Percentiles rank a stretch among this genome's conserved stretches.
phyloP scores from a whole-genome alignment of 2,113 vertebrate genomes.

The Carollia perspicillata region DNA sequence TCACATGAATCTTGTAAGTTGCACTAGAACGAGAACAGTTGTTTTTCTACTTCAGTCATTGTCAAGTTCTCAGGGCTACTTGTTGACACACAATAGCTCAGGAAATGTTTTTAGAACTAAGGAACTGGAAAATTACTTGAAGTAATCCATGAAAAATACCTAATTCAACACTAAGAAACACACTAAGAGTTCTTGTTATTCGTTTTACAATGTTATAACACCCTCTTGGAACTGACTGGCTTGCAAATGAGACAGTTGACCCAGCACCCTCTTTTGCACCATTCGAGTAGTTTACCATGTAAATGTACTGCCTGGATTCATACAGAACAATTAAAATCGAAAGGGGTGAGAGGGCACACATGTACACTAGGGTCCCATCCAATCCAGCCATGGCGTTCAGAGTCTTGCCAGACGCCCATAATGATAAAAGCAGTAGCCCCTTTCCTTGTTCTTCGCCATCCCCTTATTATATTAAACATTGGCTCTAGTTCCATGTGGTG shows the following conservation, averaged over 20 bases:
- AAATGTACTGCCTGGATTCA: background rate
- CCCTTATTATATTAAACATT: background rate
- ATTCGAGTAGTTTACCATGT: background rate
- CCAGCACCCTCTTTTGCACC: background rate
- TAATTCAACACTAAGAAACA: background rate
- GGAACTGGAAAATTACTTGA: background rate
- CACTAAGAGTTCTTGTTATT: background rate
- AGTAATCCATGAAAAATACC: background rate
- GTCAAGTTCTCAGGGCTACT: background rate
- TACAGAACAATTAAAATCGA: background rate
- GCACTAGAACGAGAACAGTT: background rate
- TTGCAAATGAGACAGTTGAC: background rate
- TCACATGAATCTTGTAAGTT: background rate
- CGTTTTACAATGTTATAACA: background rate
- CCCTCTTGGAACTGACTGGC: background rate
- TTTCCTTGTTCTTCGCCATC: accelerated
- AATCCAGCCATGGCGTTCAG: background rate
- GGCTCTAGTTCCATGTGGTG: background rate
- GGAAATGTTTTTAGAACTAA: background rate
- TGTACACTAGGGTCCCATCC: background rate
- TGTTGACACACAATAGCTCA: background rate
- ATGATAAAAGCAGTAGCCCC: background rate
- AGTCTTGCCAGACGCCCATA: background rate
- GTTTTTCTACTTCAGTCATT: background rate
- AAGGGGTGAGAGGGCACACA: background rate